A percentile compares a stretch with the other conserved stretches of the same genome.
phyloP scores from a whole-genome alignment of 2,113 vertebrate genomes.

The Tautogolabrus adspersus region DNA sequence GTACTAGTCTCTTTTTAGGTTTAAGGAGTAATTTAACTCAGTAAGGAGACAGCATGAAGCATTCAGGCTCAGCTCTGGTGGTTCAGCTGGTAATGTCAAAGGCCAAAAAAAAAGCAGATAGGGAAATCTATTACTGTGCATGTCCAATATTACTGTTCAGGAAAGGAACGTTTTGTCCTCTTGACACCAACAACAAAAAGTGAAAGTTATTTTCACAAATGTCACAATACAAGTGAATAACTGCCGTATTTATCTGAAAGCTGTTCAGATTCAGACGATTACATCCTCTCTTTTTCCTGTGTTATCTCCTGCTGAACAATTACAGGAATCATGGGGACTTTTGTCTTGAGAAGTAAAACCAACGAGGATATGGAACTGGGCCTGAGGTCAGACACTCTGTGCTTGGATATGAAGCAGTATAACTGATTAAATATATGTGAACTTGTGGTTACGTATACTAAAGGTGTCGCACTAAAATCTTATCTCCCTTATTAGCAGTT shows the following conservation, averaged over 20 bases:
- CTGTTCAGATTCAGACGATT: conserved; percentile 59
- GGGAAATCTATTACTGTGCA: conserved; percentile 8
- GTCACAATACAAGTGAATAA: conserved; percentile 25
- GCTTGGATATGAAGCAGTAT: neutral
- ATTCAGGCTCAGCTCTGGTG: conserved; percentile 38
- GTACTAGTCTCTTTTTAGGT: neutral
- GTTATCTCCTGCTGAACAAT: conserved; percentile 76
- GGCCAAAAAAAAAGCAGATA: conserved; percentile 13
- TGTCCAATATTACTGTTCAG: neutral
- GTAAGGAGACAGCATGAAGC: conserved; percentile 1
- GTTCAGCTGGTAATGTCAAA: conserved; percentile 11
- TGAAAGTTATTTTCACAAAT: conserved; percentile 10
- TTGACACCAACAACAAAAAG: neutral
- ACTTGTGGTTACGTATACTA: neutral
- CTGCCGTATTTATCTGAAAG: conserved; percentile 53
- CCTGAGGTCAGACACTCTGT: conserved; percentile 18
- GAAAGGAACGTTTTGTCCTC: conserved; percentile 8
- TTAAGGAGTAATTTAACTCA: neutral
- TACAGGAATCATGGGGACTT: conserved; percentile 66
- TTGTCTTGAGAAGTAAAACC: conserved; percentile 65
- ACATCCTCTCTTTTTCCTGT: conserved; percentile 61
- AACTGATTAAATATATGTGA: neutral
- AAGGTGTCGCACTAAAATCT: conserved; percentile 14
- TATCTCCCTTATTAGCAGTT: neutral
- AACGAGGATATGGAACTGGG: conserved; percentile 25